Base-by-base conservation (phyloP, 2,888 invertebrate species). In the Pyrocoelia pectoralis region DNA sequence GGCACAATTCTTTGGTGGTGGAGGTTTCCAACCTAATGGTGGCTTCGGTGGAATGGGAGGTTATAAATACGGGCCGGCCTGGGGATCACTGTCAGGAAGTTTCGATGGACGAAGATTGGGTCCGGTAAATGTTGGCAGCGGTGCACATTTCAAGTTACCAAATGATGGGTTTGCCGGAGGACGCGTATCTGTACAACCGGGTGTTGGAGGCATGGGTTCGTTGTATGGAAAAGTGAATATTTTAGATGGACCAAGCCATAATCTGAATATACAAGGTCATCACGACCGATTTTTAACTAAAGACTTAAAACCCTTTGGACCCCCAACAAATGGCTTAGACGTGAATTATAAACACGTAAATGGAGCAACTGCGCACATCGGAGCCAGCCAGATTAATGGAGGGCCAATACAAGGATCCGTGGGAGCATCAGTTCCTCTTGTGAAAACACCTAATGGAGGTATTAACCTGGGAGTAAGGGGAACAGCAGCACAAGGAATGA, bases 41-140 rank as follows among this genome's bases (percentile, higher is more conserved):
- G 61, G 62, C 1, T 12, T 12, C 15, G 15, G 3, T 13, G 43
- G 62, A 38, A 38, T 13, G 29, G 58, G 29, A 10, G 62, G 66
- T 10, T 66, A 60, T 15, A 29, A 51, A 56, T 57, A 54, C 1
- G 66, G 62, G 18, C 66, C 66, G 5, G 66, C 58, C 9, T 66
- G 66, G 61, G 66, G 58, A 10, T 66, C 66, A 0, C 15, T 66
- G 2, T 58, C 57, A 4, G 62, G 62, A 58, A 49, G 49, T 15
- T 24, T 6, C 9, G 43, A 66, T 10, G 6, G 9, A n/a, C 38
- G 14, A n/a, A 62, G 66, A 14, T 29, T 50, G 2, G 28, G 18
- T 14, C 65, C 61, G 5, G 61, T 61, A 1, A 43, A 48, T 28
- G 61, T 24, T 0, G 61, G 65, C 8, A 14, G 18, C 8, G 33